Conservation (phyloP, 2,797 vertebrate species). For the Sebastes iracundus region DNA sequence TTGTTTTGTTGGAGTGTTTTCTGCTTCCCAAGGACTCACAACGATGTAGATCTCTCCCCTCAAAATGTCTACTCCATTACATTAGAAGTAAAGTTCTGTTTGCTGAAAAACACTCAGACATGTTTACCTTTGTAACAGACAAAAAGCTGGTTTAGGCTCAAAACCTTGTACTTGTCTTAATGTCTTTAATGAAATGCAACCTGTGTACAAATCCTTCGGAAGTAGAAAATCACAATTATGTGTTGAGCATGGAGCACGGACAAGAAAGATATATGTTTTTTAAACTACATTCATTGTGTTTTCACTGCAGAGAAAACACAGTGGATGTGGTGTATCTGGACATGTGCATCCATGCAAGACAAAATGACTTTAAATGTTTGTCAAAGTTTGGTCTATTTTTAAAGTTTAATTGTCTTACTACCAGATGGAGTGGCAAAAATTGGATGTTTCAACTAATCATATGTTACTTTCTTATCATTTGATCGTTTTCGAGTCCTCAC, state of each 20-base stretch:
- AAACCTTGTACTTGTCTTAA: neutral
- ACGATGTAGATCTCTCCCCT: neutral
- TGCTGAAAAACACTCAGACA: neutral
- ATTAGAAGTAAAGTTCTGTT: neutral
- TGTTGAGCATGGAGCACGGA: neutral
- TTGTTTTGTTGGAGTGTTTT: neutral
- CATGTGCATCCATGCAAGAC: neutral
- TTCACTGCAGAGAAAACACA: neutral
- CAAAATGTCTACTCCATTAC: neutral
- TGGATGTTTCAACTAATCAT: neutral
- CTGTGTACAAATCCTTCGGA: neutral
- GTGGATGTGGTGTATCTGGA: neutral
- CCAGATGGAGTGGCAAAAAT: neutral
- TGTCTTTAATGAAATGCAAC: neutral
- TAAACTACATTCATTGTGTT: neutral
- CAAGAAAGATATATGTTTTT: neutral
- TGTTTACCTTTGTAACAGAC: neutral
- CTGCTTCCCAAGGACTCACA: neutral
- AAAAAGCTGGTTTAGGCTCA: neutral
- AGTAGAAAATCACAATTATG: neutral
- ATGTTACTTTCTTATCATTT: neutral
- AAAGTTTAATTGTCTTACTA: neutral
- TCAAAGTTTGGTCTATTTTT: neutral
- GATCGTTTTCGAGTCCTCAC: neutral
- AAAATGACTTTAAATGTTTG: rapidly evolving